A percentile compares a stretch with the other conserved stretches of the same genome.
phyloP scores from a whole-genome alignment of 2,113 vertebrate species.

The Nothocercus nigrocapillus region DNA sequence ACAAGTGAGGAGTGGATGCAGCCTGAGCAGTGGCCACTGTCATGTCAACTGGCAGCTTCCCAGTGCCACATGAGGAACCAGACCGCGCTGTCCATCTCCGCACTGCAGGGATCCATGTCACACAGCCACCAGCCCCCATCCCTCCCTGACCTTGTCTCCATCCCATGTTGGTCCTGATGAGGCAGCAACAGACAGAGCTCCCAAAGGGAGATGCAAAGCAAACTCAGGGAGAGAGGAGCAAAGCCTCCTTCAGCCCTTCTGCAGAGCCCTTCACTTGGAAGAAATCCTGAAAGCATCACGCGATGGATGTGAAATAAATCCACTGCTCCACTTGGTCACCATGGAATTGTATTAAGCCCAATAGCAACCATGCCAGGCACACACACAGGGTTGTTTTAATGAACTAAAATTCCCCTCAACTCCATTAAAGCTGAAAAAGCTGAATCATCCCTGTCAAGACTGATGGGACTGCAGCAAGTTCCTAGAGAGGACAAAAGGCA shows the following conservation, averaged over 20 bases:
- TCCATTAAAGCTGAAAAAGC: neutral
- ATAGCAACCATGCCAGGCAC: neutral
- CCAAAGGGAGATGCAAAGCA: accelerated
- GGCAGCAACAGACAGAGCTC: neutral
- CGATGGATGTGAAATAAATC: accelerated
- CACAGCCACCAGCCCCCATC: neutral
- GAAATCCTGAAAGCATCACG: accelerated
- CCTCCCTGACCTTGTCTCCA: neutral
- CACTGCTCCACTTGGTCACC: neutral
- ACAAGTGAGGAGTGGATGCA: neutral
- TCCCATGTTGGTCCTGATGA: neutral
- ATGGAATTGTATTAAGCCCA: neutral
- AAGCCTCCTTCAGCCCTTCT: neutral
- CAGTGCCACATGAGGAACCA: neutral
- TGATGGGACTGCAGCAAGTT: neutral
- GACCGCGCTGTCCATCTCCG: neutral
- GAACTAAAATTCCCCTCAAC: neutral
- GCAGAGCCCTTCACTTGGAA: neutral
- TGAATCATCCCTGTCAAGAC: neutral
- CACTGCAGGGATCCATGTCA: neutral
- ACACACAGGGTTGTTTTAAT: neutral
- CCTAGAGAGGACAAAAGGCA: neutral
- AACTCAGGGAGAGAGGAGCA: neutral
- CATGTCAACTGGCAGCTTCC: neutral
- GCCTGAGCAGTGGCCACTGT: neutral